phyloP scores from a whole-genome alignment of 2,888 invertebrate genomes.

The Crematogaster levior region DNA sequence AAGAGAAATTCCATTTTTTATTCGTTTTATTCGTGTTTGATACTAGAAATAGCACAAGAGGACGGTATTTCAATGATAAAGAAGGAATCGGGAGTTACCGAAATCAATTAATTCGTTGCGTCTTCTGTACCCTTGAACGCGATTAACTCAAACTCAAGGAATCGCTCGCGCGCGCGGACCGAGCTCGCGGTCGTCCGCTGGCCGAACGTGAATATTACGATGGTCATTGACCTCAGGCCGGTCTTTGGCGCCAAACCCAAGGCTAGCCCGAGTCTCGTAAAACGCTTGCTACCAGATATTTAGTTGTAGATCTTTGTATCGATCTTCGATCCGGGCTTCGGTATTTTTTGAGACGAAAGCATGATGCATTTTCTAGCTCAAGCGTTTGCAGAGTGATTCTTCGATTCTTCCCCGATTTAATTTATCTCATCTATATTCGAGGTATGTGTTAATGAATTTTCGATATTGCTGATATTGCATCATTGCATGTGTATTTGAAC shows the following conservation, averaged over 20 bases:
- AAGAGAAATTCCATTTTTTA: too few relatives aligned
- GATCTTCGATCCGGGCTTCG: slow-evolving; percentile 40
- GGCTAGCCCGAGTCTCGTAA: slow-evolving; percentile 71
- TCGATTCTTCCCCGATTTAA: background rate
- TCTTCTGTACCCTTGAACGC: slow-evolving; percentile 56
- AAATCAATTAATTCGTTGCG: slow-evolving; percentile 38
- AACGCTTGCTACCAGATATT: slow-evolving; percentile 63
- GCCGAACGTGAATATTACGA: slow-evolving; percentile 83
- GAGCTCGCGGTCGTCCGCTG: slow-evolving; percentile 73
- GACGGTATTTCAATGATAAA: slow-evolving; percentile 14
- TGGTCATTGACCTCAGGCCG: slow-evolving; percentile 83
- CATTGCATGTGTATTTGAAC: background rate
- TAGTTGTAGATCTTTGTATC: slow-evolving; percentile 66
- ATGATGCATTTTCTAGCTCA: slow-evolving; percentile 5
- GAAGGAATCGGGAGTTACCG: slow-evolving; percentile 10
- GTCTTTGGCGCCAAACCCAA: slow-evolving; percentile 82
- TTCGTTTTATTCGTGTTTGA: too few relatives aligned
- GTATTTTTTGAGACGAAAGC: background rate
- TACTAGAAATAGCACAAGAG: too few relatives aligned
- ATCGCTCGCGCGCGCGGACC: slow-evolving; percentile 70
- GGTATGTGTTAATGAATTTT: slow-evolving; percentile 16
- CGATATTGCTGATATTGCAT: background rate
- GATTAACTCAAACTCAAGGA: slow-evolving; percentile 68
- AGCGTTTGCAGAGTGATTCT: background rate
- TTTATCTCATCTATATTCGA: background rate